Evolutionary conservation across 2,113 vertebrate genomes (phyloP).

Genomic region (Plectropomus leopardus): DNA sequence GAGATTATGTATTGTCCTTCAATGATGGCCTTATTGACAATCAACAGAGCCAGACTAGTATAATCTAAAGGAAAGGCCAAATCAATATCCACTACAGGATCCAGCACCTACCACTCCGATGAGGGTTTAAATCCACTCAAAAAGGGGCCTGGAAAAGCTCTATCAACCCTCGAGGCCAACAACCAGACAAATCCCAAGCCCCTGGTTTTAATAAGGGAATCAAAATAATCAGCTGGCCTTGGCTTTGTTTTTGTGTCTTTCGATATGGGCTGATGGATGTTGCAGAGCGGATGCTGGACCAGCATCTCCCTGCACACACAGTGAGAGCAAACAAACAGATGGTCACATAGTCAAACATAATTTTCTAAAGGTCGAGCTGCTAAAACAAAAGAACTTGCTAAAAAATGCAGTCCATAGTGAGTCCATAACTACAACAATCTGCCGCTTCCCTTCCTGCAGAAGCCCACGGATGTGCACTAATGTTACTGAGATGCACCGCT

Average conservation of each 20-base stretch:
- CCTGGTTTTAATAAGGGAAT: constrained; percentile 57
- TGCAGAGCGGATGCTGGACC: constrained; percentile 1
- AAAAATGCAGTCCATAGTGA: constrained; percentile 16
- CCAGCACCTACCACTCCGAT: constrained; percentile 50
- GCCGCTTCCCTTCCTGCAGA: constrained; percentile 24
- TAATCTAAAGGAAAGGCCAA: constrained; percentile 69
- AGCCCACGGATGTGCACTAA: too few relatives aligned
- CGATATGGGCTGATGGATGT: constrained; percentile 31
- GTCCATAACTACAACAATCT: constrained; percentile 24
- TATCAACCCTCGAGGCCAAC: constrained; percentile 45
- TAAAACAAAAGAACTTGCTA: constrained; percentile 48
- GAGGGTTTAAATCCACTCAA: constrained; percentile 54
- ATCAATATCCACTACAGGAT: constrained; percentile 68
- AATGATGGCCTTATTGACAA: constrained; percentile 63
- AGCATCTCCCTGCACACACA: constrained; percentile 27
- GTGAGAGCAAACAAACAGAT: constrained; percentile 53
- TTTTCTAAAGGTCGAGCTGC: constrained; percentile 58
- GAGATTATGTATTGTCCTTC: constrained; percentile 61
- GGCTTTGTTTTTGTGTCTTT: constrained; percentile 42
- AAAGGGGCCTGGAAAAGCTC: constrained; percentile 52
- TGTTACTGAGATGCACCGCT: too few relatives aligned
- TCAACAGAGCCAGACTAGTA: constrained; percentile 56
- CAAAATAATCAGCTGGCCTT: constrained; percentile 52
- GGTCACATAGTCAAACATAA: constrained; percentile 48
- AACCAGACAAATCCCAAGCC: constrained; percentile 54